Conservation (phyloP, 2,797 vertebrate genomes). For the Emydoidea blandingii region DNA sequence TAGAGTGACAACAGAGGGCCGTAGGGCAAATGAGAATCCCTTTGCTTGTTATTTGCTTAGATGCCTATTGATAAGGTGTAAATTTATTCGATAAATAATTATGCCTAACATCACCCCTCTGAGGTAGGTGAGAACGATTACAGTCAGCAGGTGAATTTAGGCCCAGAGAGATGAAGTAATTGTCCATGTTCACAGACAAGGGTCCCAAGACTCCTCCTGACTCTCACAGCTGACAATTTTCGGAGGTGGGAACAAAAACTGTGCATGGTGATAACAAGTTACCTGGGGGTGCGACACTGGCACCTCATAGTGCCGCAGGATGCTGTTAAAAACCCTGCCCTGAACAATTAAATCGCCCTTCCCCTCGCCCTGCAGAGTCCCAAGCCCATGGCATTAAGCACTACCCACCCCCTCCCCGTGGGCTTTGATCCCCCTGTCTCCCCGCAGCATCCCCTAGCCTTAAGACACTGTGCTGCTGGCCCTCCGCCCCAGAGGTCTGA, state of each 20-base stretch:
- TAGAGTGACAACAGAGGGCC: neutral
- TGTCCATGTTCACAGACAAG: neutral
- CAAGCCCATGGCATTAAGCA: neutral
- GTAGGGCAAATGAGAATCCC: neutral
- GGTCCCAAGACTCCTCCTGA: neutral
- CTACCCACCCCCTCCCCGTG: neutral
- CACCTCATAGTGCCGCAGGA: neutral
- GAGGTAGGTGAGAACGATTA: neutral
- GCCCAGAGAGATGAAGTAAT: neutral
- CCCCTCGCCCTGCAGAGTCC: neutral
- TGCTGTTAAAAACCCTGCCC: neutral
- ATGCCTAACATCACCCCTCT: neutral
- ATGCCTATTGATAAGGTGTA: neutral
- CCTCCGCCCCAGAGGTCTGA: too few species aligned
- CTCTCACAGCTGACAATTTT: neutral
- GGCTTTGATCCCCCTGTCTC: neutral
- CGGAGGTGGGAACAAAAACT: neutral
- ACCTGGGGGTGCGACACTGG: neutral
- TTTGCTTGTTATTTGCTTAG: neutral
- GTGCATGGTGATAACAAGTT: slow-evolving; percentile 12
- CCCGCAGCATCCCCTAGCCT: neutral
- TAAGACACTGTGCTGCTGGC: neutral
- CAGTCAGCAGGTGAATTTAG: slow-evolving; percentile 30
- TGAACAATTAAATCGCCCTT: neutral
- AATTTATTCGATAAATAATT: neutral